Evolutionary conservation across 2,888 invertebrate species (phyloP).

Genomic region (Serripes groenlandicus): DNA sequence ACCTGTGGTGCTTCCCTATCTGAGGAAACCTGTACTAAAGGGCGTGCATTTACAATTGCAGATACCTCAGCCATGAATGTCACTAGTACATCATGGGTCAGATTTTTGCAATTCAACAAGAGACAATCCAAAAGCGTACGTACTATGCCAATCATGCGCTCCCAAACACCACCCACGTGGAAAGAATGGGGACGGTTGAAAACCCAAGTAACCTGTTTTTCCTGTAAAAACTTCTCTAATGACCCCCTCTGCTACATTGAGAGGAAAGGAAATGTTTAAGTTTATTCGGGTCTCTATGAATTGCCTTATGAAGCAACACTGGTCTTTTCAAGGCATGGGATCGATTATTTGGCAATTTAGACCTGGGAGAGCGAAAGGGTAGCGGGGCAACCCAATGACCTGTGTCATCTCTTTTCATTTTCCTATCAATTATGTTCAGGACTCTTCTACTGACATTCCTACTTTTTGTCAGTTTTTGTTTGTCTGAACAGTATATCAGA

Average conservation of each 20-base stretch:
- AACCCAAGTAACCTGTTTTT: conserved; percentile 28
- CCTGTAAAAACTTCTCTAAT: conserved; percentile 18
- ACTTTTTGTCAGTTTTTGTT: conserved; percentile 23
- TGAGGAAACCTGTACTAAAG: conserved; percentile 33
- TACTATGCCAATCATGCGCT: conserved; percentile 50
- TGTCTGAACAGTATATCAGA: conserved; percentile 1
- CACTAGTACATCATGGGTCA: conserved; percentile 25
- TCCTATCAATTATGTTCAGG: conserved; percentile 17
- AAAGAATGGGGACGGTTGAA: conserved; percentile 51
- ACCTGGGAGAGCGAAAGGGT: conserved; percentile 32
- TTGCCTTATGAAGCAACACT: not conserved
- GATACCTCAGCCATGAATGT: conserved; percentile 43
- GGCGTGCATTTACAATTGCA: conserved; percentile 47
- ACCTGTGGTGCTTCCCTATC: conserved; percentile 45
- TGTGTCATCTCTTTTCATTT: conserved; percentile 7
- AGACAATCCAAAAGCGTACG: conserved; percentile 51
- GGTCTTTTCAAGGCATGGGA: conserved; percentile 42
- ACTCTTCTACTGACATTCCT: conserved; percentile 36
- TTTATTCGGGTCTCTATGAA: conserved; percentile 18
- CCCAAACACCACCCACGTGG: conserved; percentile 65
- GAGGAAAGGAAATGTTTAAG: conserved; percentile 35
- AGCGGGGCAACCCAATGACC: conserved; percentile 51
- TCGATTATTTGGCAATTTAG: conserved; percentile 42
- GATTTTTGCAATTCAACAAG: not conserved
- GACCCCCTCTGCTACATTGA: conserved; percentile 28